Evolutionary conservation across 2,888 invertebrate species (phyloP).

Genomic region (Perizoma affinitatum): DNA sequence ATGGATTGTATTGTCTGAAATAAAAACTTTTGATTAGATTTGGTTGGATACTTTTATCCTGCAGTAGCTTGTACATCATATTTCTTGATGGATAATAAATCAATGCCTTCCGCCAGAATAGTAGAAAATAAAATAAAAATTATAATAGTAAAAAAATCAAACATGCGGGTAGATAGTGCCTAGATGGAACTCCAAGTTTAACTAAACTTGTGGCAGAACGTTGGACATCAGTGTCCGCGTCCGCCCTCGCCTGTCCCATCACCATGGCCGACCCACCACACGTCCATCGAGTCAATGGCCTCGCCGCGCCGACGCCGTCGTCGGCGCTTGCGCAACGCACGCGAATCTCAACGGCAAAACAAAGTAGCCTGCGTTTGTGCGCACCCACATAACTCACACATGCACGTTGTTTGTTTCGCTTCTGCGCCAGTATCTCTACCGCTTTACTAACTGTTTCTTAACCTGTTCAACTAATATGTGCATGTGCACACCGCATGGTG

Average conservation of each 20-base stretch:
- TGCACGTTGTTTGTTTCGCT: conserved; percentile 40
- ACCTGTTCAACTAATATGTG: conserved; percentile 19
- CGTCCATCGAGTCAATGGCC: conserved; percentile 74
- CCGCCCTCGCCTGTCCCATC: conserved; percentile 48
- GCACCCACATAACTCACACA: conserved; percentile 51
- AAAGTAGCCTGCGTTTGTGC: conserved; percentile 66
- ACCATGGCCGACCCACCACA: conserved; percentile 24
- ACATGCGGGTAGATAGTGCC: too few relatives aligned
- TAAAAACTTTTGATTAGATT: too few relatives aligned
- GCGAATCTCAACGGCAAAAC: conserved; percentile 83
- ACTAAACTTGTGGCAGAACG: too few relatives aligned
- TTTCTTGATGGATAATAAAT: too few relatives aligned
- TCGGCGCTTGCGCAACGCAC: conserved; percentile 80
- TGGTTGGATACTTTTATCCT: too few relatives aligned
- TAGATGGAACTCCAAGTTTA: too few relatives aligned
- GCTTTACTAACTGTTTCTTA: conserved; percentile 10
- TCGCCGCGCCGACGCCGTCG: conserved; percentile 52
- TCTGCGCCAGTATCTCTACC: conserved; percentile 30
- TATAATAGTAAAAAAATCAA: too few relatives aligned
- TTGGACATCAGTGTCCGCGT: not conserved
- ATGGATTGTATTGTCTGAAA: too few relatives aligned
- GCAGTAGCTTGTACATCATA: too few relatives aligned
- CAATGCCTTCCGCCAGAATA: too few relatives aligned
- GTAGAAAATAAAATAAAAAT: too few relatives aligned
- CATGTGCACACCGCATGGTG: conserved; percentile 20